Conservation (phyloP, 2,797 vertebrate species). For the Alauda arvensis region DNA sequence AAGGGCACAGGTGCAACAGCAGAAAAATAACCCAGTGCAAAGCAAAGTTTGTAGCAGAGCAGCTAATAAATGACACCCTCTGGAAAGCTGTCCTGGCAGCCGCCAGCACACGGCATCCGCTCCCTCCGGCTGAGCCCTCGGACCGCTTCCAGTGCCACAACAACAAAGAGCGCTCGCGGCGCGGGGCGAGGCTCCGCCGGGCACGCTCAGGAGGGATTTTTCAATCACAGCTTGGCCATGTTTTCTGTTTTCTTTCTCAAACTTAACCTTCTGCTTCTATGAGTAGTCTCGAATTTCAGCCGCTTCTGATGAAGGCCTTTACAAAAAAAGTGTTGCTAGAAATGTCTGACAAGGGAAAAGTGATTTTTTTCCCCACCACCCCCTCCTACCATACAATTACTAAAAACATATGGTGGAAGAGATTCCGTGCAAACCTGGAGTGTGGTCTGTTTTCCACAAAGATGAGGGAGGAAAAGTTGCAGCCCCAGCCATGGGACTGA, state of each 20-base stretch:
- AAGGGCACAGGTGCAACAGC: constrained; percentile 9
- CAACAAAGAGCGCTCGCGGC: background rate
- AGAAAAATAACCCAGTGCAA: background rate
- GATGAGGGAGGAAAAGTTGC: background rate
- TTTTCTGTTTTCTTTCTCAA: constrained; percentile 3
- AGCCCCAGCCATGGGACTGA: background rate
- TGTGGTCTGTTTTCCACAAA: constrained; percentile 14
- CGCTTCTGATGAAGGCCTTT: constrained; percentile 38
- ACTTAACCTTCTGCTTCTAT: background rate
- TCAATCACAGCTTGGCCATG: background rate
- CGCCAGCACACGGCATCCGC: background rate
- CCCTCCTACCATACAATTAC: background rate
- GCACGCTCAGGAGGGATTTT: background rate
- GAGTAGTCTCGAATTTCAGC: constrained; percentile 43
- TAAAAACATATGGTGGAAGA: constrained; percentile 46
- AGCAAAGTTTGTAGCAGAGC: background rate
- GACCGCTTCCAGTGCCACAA: background rate
- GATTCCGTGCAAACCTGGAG: constrained; percentile 5
- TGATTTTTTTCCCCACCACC: background rate
- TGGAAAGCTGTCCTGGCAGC: constrained; percentile 13
- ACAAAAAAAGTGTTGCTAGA: constrained; percentile 43
- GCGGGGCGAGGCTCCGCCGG: background rate
- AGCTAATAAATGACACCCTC: background rate
- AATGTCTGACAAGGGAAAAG: constrained; percentile 57
- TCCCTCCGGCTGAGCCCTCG: background rate